Base-by-base conservation (phyloP, 2,797 vertebrate species). In the Typhlichthys eigenmanni region DNA sequence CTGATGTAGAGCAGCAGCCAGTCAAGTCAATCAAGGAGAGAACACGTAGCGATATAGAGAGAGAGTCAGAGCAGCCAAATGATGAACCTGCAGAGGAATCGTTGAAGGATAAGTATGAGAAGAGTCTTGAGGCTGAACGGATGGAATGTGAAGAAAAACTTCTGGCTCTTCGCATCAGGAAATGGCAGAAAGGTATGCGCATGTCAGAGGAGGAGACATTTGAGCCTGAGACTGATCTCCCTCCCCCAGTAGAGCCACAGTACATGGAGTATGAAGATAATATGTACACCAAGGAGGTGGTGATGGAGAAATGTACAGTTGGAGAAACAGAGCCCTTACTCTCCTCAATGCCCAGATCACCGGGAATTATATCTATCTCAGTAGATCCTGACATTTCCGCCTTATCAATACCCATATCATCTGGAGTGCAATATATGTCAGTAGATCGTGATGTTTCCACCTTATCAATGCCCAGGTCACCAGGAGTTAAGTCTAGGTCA, bases 81-180 rank as follows among this genome's bases (percentile, higher is more conserved):
- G 71, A 76, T 12, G 68, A 72, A n/a, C 0, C 4, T 51, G 63
- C 53, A 49, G 66, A 66, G 1, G 69, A 78, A 58, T 80, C 83
- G 58, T 50, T 85, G 43, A 90, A 88, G 76, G 84, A 79, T 61
- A 69, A 81, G n/a, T 81, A 86, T 64, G 86, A 87, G 64, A 86
- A 82, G 83, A 88, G 78, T 50, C 66, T 90, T 19, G 85, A 92
- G 10, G 81, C 72, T 38, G 87, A 90, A 13, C 53, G 71, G 2
- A 76, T 84, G 34, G 85, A 90, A 68, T 86, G 83, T 76, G 87
- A 91, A 47, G 86, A 91, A 49, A 90, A 90, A 67, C 86, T 89
- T 32, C 74, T 90, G 0, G 73, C 89, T 13, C 62, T 87, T 19
- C 79, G 66, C 5, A 86, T 89, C 59, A 82, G 62, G 58, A 90